Base-by-base conservation (phyloP, 2,113 vertebrate species). In the Gambusia holbrooki region DNA sequence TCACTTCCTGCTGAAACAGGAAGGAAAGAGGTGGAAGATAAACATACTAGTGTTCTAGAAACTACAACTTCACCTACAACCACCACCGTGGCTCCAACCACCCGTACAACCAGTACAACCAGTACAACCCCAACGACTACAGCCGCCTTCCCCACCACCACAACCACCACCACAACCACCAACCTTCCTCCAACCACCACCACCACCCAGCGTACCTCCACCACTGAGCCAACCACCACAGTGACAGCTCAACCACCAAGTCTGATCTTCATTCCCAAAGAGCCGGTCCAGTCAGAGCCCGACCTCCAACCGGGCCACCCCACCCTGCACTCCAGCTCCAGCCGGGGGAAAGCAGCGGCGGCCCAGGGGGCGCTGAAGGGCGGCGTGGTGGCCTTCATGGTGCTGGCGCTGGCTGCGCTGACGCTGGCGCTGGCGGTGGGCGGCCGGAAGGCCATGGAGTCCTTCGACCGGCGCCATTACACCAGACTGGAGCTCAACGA, bases 401-500 rank as follows among this genome's bases (percentile, higher is more conserved):
- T 94, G 30, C 71, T 93, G 25, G 93, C 88, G 1, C 87, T 94
- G 0, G 86, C 90, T 14, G 74, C 90, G 66, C 88, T 95, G 15
- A 88, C 69, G 5, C 74, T 94, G 67, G 89, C 88, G 0, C 19
- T 95, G 37, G 91, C 93, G 0, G 51, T 93, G 0, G 90, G 91
- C 15, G 93, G 91, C 0, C 92, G 93, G 11, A 94, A 93, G 58
- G 95, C 94, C 3, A 88, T 94, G 93, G 94, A 95, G 88, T 95
- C 94, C 0, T 95, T 95, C 10, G 94, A 94, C 81, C 80, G 94
- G 12, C 93, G 95, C 1, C 95, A 95, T 69, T 95, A 95, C 90
- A 95, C 94, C 0, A 85, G 95, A 74, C 92, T 95, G 88, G 95
- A 95, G 85, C 94, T 95, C 13, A 94, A 94, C 11, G 95, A 95